These are phyloP conservation scores for Crenichthys baileyi DNA, from an alignment of 2,797 vertebrate genomes.

Conservation along the genomic window DNA sequence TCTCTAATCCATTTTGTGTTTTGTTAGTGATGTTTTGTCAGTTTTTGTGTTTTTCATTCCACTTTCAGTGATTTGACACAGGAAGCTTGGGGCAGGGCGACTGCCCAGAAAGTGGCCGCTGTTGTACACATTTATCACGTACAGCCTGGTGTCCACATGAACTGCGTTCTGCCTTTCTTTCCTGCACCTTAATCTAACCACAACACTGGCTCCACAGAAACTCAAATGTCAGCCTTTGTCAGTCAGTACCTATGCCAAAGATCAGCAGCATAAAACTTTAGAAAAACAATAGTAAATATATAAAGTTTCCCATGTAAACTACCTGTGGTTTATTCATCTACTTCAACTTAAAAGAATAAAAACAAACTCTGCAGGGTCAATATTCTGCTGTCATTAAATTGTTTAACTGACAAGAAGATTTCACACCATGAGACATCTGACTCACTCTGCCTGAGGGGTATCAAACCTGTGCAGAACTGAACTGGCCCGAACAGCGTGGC, in stretches of 20 bases:
- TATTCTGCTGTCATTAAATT: conserved; percentile 17
- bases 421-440: conserved; percentile 19
- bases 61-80: conserved; percentile 37
- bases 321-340: conserved; percentile 31
- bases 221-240: conserved; percentile 2
- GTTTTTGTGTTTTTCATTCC: conserved; percentile 9
- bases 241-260: conserved; percentile 2
- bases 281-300: neutral
- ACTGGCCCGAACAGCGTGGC: conserved; percentile 30
- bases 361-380: conserved; percentile 22
- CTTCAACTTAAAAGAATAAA: conserved; percentile 2
- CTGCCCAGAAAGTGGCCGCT: conserved; percentile 63
- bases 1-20: neutral
- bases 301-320: neutral
- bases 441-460: conserved; percentile 23
- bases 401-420: conserved; percentile 22
- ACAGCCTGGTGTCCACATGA: conserved; percentile 42
- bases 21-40: neutral
- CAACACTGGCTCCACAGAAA: conserved; percentile 48
- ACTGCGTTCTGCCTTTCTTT: conserved; percentile 22
- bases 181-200: conserved; percentile 49
- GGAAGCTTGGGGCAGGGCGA: conserved; percentile 45
- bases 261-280: conserved; percentile 1
- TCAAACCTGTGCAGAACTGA: conserved; percentile 28
- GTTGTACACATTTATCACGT: conserved; percentile 56